Conservation (phyloP, 2,888 invertebrate species). For the Sminthurides aquaticus region DNA sequence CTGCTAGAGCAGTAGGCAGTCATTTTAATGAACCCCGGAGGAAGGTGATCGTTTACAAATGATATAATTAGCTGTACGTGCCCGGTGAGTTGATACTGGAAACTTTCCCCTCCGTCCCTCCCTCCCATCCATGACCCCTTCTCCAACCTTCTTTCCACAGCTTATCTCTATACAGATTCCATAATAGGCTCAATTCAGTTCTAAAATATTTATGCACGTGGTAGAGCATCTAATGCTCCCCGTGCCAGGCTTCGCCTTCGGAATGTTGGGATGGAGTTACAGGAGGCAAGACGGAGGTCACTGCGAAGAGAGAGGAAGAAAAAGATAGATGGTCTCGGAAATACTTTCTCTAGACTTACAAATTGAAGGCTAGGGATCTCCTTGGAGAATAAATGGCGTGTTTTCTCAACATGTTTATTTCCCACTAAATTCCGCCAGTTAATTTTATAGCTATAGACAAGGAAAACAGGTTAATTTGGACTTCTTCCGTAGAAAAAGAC, state of each 20-base stretch:
- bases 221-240: too few relatives aligned
- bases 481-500: too few relatives aligned
- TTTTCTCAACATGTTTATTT: not conserved
- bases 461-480: not conserved
- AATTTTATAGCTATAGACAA: not conserved
- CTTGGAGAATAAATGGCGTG: not conserved
- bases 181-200: not conserved
- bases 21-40: not conserved
- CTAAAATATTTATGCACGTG: not conserved
- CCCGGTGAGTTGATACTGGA: not conserved
- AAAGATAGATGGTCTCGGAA: not conserved
- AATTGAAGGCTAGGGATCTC: not conserved
- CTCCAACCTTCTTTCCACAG: not conserved
- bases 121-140: not conserved
- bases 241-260: too few relatives aligned
- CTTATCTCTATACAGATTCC: not conserved
- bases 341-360: not conserved
- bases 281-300: too few relatives aligned
- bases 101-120: not conserved
- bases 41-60: constrained; percentile 4
- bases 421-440: not conserved
- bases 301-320: not conserved
- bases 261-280: too few relatives aligned
- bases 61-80: constrained; percentile 7
- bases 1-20: too few relatives aligned